Base-by-base conservation (phyloP, 2,797 vertebrate species). In the Enteromius afrohamiltoni region DNA sequence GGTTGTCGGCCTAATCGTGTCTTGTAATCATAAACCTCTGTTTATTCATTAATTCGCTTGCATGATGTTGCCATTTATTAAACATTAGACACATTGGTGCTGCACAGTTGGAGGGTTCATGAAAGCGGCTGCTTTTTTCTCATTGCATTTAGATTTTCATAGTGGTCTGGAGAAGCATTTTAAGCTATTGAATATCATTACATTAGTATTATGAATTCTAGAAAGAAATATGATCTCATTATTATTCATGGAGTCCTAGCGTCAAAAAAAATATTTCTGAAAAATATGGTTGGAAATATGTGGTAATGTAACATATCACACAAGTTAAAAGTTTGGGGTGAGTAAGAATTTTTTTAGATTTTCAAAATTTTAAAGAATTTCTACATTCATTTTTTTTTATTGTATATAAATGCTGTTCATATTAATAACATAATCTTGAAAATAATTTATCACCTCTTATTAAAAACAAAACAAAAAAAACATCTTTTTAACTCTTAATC, bases 1-100 rank as follows among this genome's bases (percentile, higher is more conserved):
- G 53, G 26, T 5, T 58, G 11, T 31, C 51, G 6, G 29, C 55
- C 37, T n/a, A n/a, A n/a, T 42, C 40, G 42, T 37, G 58, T 74
- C 45, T 82, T 3, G 29, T 76, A 42, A 21, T 47, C 68, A 16
- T 71, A 45, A 71, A 70, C 1, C 34, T 65, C 42, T 82, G 70
- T 40, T 49, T 34, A 40, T 64, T 55, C 13, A 76, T 55, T 55
- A 1, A 76, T 55, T 16, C 0, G 3, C 11, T 45, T 14, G 47
- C 21, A 67, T 13, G 45, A 42, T 19, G 10, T 55, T 16, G 9
- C 14, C 11, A 37, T 37, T 82, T 74, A 60, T 60, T 45, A 23
- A 80, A 71, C 79, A n/a, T 53, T 40, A 37, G 21, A 64, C 16
- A 82, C 21, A 64, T 4, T 23, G 17, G 19, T 40, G 51, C 6